A percentile compares a stretch with the other conserved stretches of the same genome.
These are phyloP conservation scores for Hanleya hanleyi DNA, from an alignment of 2,888 invertebrate genomes.

Conservation along the genomic window DNA sequence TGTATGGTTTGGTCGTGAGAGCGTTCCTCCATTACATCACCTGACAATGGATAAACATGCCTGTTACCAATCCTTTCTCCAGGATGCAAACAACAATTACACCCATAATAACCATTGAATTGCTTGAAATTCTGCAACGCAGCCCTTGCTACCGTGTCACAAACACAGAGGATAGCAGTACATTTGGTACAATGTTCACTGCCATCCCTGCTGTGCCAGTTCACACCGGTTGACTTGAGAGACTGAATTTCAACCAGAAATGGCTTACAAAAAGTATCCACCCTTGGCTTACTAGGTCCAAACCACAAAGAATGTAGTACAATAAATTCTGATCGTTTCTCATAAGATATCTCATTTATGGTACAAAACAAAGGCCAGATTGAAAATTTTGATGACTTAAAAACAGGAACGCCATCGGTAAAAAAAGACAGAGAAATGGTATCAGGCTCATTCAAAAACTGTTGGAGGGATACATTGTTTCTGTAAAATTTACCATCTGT, in stretches of 20 bases:
- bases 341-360: slow-evolving; percentile 1
- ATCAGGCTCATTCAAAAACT: not conserved
- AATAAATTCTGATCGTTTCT: not conserved
- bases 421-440: not conserved
- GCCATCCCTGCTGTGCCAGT: not conserved
- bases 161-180: not conserved
- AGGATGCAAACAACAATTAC: not conserved
- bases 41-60: not conserved
- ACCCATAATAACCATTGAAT: not conserved
- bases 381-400: slow-evolving; percentile 2
- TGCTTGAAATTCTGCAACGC: slow-evolving; percentile 1
- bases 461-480: not conserved
- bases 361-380: not conserved
- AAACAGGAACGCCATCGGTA: slow-evolving; percentile 2
- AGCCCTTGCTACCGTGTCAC: not conserved
- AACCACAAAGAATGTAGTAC: not conserved
- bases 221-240: not conserved
- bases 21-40: not conserved
- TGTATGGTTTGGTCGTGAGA: not conserved
- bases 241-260: not conserved
- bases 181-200: not conserved
- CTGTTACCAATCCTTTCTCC: not conserved
- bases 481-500: not conserved
- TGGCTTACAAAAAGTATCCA: not conserved
- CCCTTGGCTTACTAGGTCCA: not conserved